Base-by-base conservation (phyloP, 2,797 vertebrate genomes). In the Melanotaenia parkinsoni region DNA sequence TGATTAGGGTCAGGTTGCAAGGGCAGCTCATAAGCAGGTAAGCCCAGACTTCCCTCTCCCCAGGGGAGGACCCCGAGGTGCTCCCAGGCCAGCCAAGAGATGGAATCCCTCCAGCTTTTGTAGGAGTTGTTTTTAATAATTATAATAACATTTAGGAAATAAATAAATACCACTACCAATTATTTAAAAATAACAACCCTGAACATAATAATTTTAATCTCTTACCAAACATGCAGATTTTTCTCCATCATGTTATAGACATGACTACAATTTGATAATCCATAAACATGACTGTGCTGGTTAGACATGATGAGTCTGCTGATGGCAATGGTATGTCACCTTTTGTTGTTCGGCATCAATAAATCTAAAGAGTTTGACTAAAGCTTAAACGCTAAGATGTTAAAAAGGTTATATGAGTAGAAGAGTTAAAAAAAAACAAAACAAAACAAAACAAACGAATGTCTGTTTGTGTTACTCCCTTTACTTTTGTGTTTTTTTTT, bases 241-340 rank as follows among this genome's bases (percentile, higher is more conserved):
- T 24, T 1, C 7, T 24, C 22, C 50, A 10, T 57, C 58, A 10
- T 38, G 37, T 14, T 14, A 40, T 14, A 40, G 38, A 67, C 63
- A 66, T 0, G 1, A 18, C 24, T 38, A 56, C 22, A 1, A 47
- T 67, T 9, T 3, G 72, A 80, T 74, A 84, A 85, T 79, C 43
- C 85, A 81, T 85, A 80, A 13, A 53, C 0, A 0, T 12, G 57
- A 54, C 51, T 50, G 35, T 63, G 22, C 40, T 47, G 53, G 47
- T 70, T 62, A 72, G 53, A 80, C 76, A 74, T 16, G 26, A 73
- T 35, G 9, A 50, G 60, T 72, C 53, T 72, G 51, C 51, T 72
- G 51, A 77, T 50, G 70, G 58, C 1, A 6, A 37, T 12, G 13
- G 47, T 0, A 12, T 9, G 47, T 76, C 68, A 68, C 70, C 54